Evolutionary conservation across 2,797 vertebrate species (phyloP).

Genomic region (Taeniopygia guttata): DNA sequence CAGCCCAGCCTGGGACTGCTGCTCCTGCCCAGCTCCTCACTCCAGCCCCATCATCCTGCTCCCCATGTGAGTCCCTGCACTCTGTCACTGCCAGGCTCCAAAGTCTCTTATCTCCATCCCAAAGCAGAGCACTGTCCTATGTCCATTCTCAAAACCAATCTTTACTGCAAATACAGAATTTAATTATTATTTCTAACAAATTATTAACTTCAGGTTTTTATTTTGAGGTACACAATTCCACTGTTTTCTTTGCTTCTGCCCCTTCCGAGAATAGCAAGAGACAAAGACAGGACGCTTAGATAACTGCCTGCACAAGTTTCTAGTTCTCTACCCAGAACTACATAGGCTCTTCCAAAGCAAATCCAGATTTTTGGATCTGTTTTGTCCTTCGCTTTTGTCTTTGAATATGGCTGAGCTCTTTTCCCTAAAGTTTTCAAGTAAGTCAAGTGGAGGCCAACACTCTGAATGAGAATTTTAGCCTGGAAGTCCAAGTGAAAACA

Average conservation of each 20-base stretch:
- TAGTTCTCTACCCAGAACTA: not conserved
- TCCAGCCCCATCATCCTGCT: fast-evolving
- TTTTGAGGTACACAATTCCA: not conserved
- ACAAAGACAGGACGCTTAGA: not conserved
- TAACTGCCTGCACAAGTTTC: not conserved
- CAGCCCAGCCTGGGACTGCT: not conserved
- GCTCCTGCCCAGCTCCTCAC: not conserved
- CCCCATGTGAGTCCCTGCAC: fast-evolving
- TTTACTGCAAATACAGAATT: not conserved
- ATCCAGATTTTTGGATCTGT: not conserved
- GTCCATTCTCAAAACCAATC: not conserved
- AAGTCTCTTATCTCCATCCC: not conserved
- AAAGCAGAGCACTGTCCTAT: not conserved
- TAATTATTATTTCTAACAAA: not conserved
- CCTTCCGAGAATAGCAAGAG: not conserved
- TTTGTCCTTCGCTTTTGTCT: not conserved
- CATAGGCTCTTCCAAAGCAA: not conserved
- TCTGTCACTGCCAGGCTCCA: not conserved
- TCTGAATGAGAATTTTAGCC: not conserved
- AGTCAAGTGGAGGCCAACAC: not conserved
- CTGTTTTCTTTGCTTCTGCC: not conserved
- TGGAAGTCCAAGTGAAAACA: constrained; percentile 6
- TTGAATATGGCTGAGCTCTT: not conserved
- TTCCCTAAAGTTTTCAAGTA: not conserved
- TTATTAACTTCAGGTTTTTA: not conserved